These are phyloP conservation scores for Ammodramus savannarum DNA, from an alignment of 2,113 vertebrate species.

Conservation along the genomic window DNA sequence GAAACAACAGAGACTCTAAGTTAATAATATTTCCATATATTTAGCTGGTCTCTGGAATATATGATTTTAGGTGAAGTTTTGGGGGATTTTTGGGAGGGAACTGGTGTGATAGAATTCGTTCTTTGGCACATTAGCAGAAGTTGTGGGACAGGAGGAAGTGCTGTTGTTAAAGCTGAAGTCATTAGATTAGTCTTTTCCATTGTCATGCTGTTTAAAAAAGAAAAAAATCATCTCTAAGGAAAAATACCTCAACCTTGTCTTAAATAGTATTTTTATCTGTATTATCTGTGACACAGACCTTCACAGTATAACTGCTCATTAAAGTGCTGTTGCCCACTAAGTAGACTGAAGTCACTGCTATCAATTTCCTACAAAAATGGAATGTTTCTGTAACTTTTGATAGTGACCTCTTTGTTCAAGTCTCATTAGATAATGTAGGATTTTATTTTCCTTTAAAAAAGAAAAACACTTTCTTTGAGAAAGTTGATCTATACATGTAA, in stretches of 20 bases:
- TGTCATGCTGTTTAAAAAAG: neutral
- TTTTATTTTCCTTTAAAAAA: neutral
- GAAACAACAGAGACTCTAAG: slow-evolving; percentile 35
- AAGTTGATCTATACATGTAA: slow-evolving; percentile 12
- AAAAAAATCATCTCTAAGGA: neutral
- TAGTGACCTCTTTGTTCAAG: neutral
- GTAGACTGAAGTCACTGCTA: slow-evolving; percentile 23
- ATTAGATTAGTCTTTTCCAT: neutral
- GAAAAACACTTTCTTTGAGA: neutral
- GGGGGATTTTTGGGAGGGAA: neutral
- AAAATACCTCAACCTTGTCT: slow-evolving; percentile 9
- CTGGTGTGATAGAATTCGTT: neutral
- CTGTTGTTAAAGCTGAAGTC: neutral
- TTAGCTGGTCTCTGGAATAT: slow-evolving; percentile 42
- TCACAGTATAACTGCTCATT: slow-evolving; percentile 16
- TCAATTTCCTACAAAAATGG: slow-evolving; percentile 27
- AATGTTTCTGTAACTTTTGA: slow-evolving; percentile 13
- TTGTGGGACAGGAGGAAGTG: neutral
- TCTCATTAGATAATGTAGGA: neutral
- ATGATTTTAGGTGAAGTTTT: slow-evolving; percentile 41
- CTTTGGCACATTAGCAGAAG: neutral
- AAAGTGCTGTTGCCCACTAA: slow-evolving; percentile 1
- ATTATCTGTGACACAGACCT: slow-evolving; percentile 14
- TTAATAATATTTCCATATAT: slow-evolving; percentile 51
- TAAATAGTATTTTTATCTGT: neutral